Conservation (phyloP, 2,888 invertebrate species). For the Drepana falcataria region DNA sequence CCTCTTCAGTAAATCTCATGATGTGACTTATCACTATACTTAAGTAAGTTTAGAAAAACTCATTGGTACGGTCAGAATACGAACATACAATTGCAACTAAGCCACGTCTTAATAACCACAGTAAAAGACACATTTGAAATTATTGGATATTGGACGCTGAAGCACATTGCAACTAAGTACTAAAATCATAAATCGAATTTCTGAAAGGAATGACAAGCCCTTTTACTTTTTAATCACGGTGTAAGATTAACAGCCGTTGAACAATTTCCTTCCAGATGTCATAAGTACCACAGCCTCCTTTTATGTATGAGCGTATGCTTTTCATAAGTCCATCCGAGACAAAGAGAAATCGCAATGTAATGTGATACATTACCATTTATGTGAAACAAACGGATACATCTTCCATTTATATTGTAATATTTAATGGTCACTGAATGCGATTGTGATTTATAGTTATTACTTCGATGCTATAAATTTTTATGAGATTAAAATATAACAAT, state of each 20-base stretch:
- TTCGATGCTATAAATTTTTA: background rate
- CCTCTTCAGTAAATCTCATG: no score
- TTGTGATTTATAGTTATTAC: background rate
- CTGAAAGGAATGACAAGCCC: no score
- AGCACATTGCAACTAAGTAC: no score
- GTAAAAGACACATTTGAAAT: no score
- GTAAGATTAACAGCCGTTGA: slow-evolving; percentile 3
- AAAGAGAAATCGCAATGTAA: background rate
- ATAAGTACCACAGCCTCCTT: background rate
- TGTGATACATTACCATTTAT: background rate
- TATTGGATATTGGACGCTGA: no score
- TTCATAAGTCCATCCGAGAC: background rate
- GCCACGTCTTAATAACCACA: no score
- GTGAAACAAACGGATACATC: background rate
- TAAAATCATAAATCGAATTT: no score
- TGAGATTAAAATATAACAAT: background rate
- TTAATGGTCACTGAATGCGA: background rate
- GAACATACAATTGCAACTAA: no score
- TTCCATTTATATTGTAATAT: background rate
- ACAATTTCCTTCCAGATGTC: background rate
- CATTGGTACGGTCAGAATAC: no score
- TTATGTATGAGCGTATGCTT: background rate
- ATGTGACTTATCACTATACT: no score
- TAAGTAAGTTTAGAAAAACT: no score
- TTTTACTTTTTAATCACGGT: no score